These are phyloP conservation scores for Rhincodon typus DNA, from an alignment of 2,797 vertebrate species.

Conservation along the genomic window DNA sequence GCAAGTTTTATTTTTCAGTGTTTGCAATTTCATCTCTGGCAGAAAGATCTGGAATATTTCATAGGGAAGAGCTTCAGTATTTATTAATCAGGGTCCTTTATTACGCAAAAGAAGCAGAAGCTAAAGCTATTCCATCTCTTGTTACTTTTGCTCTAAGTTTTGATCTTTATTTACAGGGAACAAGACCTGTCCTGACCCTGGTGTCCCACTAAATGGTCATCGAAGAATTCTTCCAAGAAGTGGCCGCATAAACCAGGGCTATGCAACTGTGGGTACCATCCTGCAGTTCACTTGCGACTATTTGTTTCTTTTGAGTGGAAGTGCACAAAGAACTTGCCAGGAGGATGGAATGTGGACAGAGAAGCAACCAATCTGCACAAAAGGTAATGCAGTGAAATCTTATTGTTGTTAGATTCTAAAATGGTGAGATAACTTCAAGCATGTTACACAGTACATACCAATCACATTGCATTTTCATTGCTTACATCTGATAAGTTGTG, in stretches of 20 bases:
- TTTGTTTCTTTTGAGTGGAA: conserved; percentile 81
- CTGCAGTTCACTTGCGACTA: conserved; percentile 80
- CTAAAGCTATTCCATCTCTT: conserved; percentile 37
- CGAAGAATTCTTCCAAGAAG: conserved; percentile 66
- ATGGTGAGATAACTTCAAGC: background rate
- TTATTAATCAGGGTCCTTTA: background rate
- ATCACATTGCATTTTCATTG: background rate
- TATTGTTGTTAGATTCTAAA: background rate
- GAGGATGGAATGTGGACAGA: conserved; percentile 80
- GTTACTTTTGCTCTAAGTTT: conserved; percentile 38
- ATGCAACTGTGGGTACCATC: conserved; percentile 56
- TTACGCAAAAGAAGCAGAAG: background rate
- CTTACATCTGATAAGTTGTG: background rate
- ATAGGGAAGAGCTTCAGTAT: background rate
- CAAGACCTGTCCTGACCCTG: conserved; percentile 70
- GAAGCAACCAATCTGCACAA: conserved; percentile 80
- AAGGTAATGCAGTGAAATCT: conserved; percentile 65
- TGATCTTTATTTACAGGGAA: conserved; percentile 68
- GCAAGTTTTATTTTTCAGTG: background rate
- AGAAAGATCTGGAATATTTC: background rate
- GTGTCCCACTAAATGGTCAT: conserved; percentile 76
- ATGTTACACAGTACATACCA: background rate
- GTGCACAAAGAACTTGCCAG: conserved; percentile 71
- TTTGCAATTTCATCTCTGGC: background rate
- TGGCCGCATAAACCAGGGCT: conserved; percentile 49